Percentiles rank a stretch among this genome's conserved stretches.
phyloP scores from a whole-genome alignment of 2,888 invertebrate species.

The Mesodorylaimus sp. region DNA sequence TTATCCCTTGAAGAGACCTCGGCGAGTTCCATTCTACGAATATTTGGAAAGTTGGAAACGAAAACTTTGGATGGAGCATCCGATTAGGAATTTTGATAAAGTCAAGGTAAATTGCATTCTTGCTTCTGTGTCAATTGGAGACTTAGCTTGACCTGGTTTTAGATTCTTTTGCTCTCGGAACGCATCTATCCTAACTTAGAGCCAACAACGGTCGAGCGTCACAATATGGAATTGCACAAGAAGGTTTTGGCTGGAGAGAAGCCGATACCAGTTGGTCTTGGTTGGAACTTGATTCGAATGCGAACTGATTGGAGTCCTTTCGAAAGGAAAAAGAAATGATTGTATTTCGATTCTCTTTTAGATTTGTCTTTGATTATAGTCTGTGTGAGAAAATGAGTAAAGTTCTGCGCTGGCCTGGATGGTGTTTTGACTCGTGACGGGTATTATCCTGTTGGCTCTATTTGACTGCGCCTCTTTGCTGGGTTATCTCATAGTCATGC shows the following conservation, averaged over 20 bases:
- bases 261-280: constrained; percentile 7
- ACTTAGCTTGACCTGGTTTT: too few species aligned
- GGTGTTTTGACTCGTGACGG: too few species aligned
- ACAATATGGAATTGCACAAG: background rate
- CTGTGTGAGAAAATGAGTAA: too few species aligned
- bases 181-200: constrained; percentile 10
- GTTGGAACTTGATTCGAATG: too few species aligned
- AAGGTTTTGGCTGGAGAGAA: constrained; percentile 1
- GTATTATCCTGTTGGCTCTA: too few species aligned
- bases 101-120: constrained; percentile 12
- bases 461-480: too few species aligned
- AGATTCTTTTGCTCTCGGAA: constrained; percentile 24
- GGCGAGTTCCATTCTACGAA: constrained; percentile 17
- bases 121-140: too few species aligned
- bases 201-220: background rate
- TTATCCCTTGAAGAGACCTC: constrained; percentile 20
- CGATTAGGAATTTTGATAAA: constrained; percentile 25
- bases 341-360: background rate
- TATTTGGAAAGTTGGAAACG: constrained; percentile 17
- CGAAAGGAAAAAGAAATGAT: background rate
- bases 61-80: constrained; percentile 21
- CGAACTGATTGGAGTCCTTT: background rate
- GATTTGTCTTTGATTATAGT: too few species aligned
- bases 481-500: too few species aligned
- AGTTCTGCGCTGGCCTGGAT: too few species aligned